These are phyloP conservation scores for Sebastes matsubarae DNA, from an alignment of 2,797 vertebrate genomes.

Conservation along the genomic window DNA sequence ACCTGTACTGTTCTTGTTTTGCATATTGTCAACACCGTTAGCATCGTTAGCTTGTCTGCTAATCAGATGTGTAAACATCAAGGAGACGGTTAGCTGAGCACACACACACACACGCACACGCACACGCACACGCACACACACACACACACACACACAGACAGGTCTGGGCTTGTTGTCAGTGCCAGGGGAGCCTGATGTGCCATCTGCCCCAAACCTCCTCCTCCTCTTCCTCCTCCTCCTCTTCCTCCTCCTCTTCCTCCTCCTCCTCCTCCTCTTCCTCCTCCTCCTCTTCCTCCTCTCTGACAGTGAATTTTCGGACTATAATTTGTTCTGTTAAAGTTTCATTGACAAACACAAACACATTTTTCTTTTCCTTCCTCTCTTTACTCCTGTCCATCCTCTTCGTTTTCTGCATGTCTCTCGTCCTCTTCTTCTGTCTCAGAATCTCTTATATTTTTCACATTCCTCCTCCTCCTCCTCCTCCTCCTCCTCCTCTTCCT, in stretches of 20 bases:
- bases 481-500: too few relatives aligned
- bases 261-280: too few relatives aligned
- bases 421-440: too few relatives aligned
- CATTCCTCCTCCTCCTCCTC: too few relatives aligned
- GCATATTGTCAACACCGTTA: neutral
- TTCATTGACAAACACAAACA: too few relatives aligned
- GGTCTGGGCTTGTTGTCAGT: constrained; percentile 74
- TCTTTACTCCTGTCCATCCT: too few relatives aligned
- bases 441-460: too few relatives aligned
- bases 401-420: too few relatives aligned
- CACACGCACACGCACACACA: neutral
- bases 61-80: neutral
- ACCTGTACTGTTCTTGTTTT: neutral
- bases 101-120: neutral
- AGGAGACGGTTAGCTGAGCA: neutral
- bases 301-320: too few relatives aligned
- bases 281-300: neutral
- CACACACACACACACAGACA: constrained; percentile 13
- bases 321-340: too few relatives aligned
- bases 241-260: neutral
- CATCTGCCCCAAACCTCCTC: constrained; percentile 24
- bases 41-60: neutral
- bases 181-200: constrained; percentile 63
- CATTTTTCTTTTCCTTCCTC: too few relatives aligned
- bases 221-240: neutral